These are phyloP conservation scores for Drosophila paucipuncta DNA, from an alignment of 2,888 invertebrate genomes.

Conservation along the genomic window DNA sequence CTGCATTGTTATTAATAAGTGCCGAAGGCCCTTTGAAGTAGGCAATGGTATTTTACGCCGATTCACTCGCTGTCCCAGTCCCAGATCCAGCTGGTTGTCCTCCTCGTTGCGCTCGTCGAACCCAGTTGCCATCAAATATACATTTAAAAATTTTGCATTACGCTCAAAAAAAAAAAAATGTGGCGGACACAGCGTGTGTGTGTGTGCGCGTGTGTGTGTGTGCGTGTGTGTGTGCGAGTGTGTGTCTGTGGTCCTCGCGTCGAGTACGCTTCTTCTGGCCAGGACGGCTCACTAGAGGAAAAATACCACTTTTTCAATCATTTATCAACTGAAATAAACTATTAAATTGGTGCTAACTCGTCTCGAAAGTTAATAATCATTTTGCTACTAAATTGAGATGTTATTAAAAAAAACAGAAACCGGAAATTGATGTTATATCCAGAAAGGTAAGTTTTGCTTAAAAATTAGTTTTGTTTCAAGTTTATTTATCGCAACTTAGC, in stretches of 20 bases:
- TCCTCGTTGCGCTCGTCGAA: constrained; percentile 31
- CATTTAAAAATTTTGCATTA: constrained; percentile 40
- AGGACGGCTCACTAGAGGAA: neutral
- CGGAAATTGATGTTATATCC: no score
- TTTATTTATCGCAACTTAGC: neutral
- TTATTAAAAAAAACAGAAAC: neutral
- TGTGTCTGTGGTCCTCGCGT: neutral
- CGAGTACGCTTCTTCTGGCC: neutral
- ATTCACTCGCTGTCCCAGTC: neutral
- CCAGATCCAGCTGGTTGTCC: neutral
- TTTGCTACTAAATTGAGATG: neutral
- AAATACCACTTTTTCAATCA: neutral
- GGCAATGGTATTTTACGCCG: constrained; percentile 28
- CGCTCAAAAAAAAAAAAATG: constrained; percentile 4
- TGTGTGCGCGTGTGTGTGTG: neutral
- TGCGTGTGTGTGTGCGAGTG: neutral
- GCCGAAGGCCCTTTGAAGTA: constrained; percentile 48
- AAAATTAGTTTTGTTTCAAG: neutral
- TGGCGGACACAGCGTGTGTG: constrained; percentile 2
- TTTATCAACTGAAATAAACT: neutral
- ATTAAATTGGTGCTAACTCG: neutral
- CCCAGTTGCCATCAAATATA: constrained; percentile 51
- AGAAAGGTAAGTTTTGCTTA: neutral
- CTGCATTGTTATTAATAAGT: constrained; percentile 48
- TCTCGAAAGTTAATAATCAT: neutral